Conservation (phyloP, 2,113 vertebrate species). For the Aptenodytes forsteri region DNA sequence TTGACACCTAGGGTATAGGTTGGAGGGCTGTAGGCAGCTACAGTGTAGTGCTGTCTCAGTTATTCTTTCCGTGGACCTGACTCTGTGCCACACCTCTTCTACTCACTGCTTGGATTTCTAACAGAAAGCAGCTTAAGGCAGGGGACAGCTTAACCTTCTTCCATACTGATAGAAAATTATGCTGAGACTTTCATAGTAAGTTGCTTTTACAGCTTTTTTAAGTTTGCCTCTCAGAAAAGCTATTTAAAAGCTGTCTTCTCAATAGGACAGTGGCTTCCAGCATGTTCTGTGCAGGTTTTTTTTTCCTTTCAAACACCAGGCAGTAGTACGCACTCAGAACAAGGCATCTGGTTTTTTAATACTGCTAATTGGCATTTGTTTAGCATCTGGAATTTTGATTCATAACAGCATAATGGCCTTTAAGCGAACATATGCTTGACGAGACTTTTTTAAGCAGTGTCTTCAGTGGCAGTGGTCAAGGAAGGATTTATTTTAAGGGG, state of each 20-base stretch:
- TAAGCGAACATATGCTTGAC: background rate
- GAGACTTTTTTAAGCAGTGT: background rate
- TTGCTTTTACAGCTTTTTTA: slow-evolving; percentile 61
- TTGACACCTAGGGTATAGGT: background rate
- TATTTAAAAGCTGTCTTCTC: slow-evolving; percentile 57
- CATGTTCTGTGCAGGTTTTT: background rate
- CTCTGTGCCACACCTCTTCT: slow-evolving; percentile 1
- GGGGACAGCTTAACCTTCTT: slow-evolving; percentile 63
- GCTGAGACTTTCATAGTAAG: slow-evolving; percentile 57
- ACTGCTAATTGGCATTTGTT: slow-evolving; percentile 60
- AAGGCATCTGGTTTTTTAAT: slow-evolving; percentile 54
- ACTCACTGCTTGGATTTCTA: background rate
- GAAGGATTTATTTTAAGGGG: background rate
- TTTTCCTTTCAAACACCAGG: background rate
- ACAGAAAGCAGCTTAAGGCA: slow-evolving; percentile 48
- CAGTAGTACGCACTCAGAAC: slow-evolving; percentile 20
- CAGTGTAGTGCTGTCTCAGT: background rate
- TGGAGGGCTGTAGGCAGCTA: background rate
- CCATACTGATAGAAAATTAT: slow-evolving; percentile 45
- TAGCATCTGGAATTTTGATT: slow-evolving; percentile 65
- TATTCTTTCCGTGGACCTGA: background rate
- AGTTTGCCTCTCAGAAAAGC: slow-evolving; percentile 28
- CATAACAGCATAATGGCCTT: slow-evolving; percentile 32
- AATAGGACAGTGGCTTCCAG: slow-evolving; percentile 51
- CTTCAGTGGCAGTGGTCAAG: background rate